phyloP scores from a whole-genome alignment of 2,888 invertebrate species.

The Agrotis ipsilon region DNA sequence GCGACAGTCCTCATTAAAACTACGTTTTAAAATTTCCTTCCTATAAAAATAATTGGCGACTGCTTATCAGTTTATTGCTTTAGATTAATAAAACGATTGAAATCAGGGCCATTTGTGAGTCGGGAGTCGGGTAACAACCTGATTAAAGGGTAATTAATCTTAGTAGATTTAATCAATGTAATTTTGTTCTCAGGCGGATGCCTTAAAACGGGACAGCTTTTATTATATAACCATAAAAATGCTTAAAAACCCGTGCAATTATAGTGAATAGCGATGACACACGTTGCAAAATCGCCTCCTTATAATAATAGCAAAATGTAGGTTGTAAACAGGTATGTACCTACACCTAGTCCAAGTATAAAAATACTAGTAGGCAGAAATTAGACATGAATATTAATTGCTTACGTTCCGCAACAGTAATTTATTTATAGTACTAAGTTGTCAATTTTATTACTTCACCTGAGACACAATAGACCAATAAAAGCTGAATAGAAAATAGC shows the following conservation, averaged over 20 bases:
- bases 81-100: not conserved
- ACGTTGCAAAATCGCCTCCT: too few relatives aligned
- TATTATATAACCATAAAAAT: too few relatives aligned
- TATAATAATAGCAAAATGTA: too few relatives aligned
- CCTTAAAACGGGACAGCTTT: not conserved
- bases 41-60: not conserved
- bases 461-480: constrained; percentile 3
- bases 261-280: too few relatives aligned
- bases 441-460: not conserved
- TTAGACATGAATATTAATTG: not conserved
- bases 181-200: not conserved
- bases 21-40: not conserved
- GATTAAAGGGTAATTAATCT: not conserved
- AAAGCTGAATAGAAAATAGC: constrained; percentile 7
- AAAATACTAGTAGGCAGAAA: too few relatives aligned
- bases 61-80: constrained; percentile 5
- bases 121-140: too few relatives aligned
- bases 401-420: not conserved
- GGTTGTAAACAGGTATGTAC: not conserved
- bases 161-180: constrained; percentile 1
- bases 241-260: too few relatives aligned
- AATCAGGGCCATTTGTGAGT: not conserved
- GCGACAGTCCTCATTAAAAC: not conserved
- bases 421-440: not conserved
- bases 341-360: too few relatives aligned